Conservation (phyloP, 2,113 vertebrate species). For the Brachyhypopomus occidentalis region DNA sequence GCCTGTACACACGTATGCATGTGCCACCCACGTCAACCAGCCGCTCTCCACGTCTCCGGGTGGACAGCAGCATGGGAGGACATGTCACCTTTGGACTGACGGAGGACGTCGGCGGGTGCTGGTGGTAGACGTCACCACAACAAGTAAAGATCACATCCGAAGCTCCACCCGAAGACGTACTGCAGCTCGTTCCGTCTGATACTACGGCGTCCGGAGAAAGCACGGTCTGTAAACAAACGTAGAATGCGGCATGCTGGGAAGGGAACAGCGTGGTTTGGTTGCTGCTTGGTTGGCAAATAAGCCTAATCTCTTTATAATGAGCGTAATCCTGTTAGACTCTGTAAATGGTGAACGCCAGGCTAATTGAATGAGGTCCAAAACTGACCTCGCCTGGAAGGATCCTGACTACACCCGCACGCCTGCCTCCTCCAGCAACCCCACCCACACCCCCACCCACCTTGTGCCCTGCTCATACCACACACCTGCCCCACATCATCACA, state of each 20-base stretch:
- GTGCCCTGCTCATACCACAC: no score
- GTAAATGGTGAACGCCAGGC: slow-evolving; percentile 85
- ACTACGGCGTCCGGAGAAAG: slow-evolving; percentile 37
- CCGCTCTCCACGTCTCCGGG: not conserved
- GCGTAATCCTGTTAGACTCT: slow-evolving; percentile 90
- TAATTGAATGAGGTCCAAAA: slow-evolving; percentile 84
- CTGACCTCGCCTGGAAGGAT: slow-evolving; percentile 43
- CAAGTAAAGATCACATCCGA: not conserved
- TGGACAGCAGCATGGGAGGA: not conserved
- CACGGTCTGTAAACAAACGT: slow-evolving; percentile 40
- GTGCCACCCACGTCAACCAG: not conserved
- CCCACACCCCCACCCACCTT: no score
- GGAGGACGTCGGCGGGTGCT: not conserved
- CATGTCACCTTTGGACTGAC: slow-evolving; percentile 14
- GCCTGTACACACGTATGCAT: not conserved
- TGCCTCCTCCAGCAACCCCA: no score
- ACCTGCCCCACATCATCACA: no score
- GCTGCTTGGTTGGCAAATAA: slow-evolving; percentile 71
- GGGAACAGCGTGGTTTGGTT: slow-evolving; percentile 48
- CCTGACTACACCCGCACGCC: slow-evolving; percentile 17
- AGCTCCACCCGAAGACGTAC: slow-evolving; percentile 20
- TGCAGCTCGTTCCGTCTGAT: slow-evolving; percentile 37
- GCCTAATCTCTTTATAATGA: slow-evolving; percentile 92
- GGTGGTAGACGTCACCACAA: not conserved
- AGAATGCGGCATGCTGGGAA: slow-evolving; percentile 42